Evolutionary conservation across 2,888 invertebrate genomes (phyloP).

Genomic region (Drosophila lutescens): DNA sequence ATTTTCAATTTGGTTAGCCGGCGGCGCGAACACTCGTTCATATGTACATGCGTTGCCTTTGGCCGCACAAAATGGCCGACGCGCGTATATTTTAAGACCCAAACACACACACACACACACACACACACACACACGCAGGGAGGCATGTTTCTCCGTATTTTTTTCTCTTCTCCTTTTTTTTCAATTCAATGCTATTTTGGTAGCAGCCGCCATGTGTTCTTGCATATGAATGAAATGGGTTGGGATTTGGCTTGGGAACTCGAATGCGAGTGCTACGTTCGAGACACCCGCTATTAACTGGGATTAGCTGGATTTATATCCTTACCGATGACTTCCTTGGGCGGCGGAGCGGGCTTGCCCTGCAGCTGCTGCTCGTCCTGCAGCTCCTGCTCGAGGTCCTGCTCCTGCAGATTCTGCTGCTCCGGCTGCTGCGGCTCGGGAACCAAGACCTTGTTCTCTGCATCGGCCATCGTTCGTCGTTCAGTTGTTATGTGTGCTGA

Average conservation of each 20-base stretch:
- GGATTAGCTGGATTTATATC: not conserved
- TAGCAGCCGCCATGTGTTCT: constrained; percentile 53
- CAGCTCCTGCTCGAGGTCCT: constrained; percentile 75
- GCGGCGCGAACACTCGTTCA: constrained; percentile 50
- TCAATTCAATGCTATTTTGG: constrained; percentile 70
- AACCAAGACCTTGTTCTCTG: constrained; percentile 86
- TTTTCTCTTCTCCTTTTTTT: constrained; percentile 23
- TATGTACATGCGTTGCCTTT: constrained; percentile 48
- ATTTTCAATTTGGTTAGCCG: constrained; percentile 72
- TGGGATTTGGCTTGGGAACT: constrained; percentile 1
- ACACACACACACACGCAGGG: constrained; percentile 30
- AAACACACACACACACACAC: constrained; percentile 60
- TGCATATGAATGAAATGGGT: constrained; percentile 52
- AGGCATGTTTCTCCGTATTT: constrained; percentile 60
- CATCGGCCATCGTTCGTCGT: constrained; percentile 92
- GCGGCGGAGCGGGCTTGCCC: constrained; percentile 83
- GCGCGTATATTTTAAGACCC: constrained; percentile 79
- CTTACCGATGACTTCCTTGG: constrained; percentile 95
- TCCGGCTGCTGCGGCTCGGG: constrained; percentile 85
- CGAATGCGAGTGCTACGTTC: not conserved
- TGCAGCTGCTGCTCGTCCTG: constrained; percentile 27
- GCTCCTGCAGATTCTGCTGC: constrained; percentile 73
- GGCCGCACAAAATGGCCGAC: constrained; percentile 81
- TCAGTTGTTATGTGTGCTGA: constrained; percentile 30
- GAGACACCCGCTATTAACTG: no score